Base-by-base conservation (phyloP, 2,888 invertebrate species). In the Cetonia aurata region DNA sequence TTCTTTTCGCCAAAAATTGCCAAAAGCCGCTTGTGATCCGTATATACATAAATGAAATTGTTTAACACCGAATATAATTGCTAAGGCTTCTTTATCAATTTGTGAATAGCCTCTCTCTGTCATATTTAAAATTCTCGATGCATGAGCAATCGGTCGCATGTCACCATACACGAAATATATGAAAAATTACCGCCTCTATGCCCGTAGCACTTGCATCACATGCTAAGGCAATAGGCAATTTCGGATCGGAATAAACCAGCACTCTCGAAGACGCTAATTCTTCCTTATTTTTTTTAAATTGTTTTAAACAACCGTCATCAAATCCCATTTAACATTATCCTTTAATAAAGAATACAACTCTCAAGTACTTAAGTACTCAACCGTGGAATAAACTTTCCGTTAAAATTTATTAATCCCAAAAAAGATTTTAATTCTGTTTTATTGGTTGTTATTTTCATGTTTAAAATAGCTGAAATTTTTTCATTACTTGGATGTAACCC, bases 151-250 rank as follows among this genome's bases (percentile, higher is more conserved):
- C n/a, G n/a, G n/a, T n/a, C 37, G 25, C 17, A 25, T 56, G 4
- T 10, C 12, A 25, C 31, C 59, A 59, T 59, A 13, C 12, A 33
- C n/a, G 12, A 3, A 57, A 37, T 31, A 31, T 41, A 57, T 79
- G 79, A 12, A 71, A 70, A 50, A 79, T 71, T n/a, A 79, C 77
- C 8, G 80, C 74, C 1, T 77, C 80, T 31, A 80, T 46, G 6
- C 41, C 15, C 10, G 19, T 52, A n/a, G n/a, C n/a, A n/a, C n/a
- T n/a, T n/a, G n/a, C n/a, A n/a, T n/a, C n/a, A n/a, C n/a, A n/a
- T n/a, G n/a, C n/a, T n/a, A n/a, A n/a, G n/a, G n/a, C n/a, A n/a
- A n/a, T n/a, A n/a, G n/a, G n/a, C n/a, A 50, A 44, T 46, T 44
- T 55, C 13, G 67, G 55, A 48, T 73, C 19, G 46, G 48, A 73